Conservation (phyloP, 2,113 vertebrate species). For the Paratilapia polleni region DNA sequence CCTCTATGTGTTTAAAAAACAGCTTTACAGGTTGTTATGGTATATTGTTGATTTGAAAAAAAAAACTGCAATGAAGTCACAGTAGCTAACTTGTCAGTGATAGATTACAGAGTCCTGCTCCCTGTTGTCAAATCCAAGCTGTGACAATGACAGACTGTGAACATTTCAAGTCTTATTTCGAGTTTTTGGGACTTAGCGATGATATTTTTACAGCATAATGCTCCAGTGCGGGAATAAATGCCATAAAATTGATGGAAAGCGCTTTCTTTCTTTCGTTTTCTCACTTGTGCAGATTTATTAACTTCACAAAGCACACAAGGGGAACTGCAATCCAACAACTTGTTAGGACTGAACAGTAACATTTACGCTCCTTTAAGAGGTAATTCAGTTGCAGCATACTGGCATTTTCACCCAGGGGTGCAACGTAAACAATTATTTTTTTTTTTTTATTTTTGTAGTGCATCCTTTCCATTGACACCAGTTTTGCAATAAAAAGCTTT, state of each 20-base stretch:
- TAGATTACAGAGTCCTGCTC: slow-evolving; percentile 40
- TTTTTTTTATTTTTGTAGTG: not conserved
- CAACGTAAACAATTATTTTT: slow-evolving; percentile 27
- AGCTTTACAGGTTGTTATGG: slow-evolving; percentile 9
- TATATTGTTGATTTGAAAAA: slow-evolving; percentile 15
- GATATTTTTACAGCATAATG: slow-evolving; percentile 56
- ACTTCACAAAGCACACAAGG: slow-evolving; percentile 26
- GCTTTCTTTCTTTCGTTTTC: slow-evolving; percentile 28
- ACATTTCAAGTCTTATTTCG: slow-evolving; percentile 43
- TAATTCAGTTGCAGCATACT: slow-evolving; percentile 28
- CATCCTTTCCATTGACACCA: slow-evolving; percentile 5
- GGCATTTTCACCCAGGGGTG: slow-evolving; percentile 28
- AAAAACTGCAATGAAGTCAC: slow-evolving; percentile 28
- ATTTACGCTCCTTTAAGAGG: slow-evolving; percentile 44
- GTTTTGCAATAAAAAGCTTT: slow-evolving; percentile 2
- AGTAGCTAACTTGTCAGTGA: slow-evolving; percentile 38
- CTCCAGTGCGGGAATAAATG: slow-evolving; percentile 61
- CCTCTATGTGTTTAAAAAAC: slow-evolving; percentile 5
- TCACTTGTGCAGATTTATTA: slow-evolving; percentile 52
- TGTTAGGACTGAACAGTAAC: slow-evolving; percentile 54
- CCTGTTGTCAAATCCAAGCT: slow-evolving; percentile 46
- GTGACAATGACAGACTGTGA: slow-evolving; percentile 60
- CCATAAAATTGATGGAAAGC: slow-evolving; percentile 63
- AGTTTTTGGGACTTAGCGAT: slow-evolving; percentile 29
- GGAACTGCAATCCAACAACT: slow-evolving; percentile 48